These are phyloP conservation scores for Uloborus diversus DNA, from an alignment of 1,140 invertebrate genomes.

Conservation along the genomic window DNA sequence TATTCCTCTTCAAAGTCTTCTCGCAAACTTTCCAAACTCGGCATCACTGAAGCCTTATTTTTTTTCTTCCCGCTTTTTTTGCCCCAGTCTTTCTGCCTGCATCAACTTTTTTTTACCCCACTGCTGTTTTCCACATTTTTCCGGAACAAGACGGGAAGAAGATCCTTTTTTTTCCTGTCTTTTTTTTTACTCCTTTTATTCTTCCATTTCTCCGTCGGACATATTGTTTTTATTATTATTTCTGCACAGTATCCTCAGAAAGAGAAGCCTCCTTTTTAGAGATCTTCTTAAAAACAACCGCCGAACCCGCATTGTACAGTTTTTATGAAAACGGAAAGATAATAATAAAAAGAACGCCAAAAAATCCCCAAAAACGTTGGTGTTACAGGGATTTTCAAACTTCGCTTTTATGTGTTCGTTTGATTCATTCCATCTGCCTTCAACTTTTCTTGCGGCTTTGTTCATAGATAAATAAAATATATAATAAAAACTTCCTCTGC, in stretches of 20 bases:
- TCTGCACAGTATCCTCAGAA: constrained; percentile 1
- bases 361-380: constrained; percentile 35
- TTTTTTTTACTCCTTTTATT: constrained; percentile 4
- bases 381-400: constrained; percentile 50
- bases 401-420: constrained; percentile 25
- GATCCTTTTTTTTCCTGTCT: neutral
- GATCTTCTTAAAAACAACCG: constrained; percentile 39
- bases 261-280: constrained; percentile 3
- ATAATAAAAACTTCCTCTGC: neutral
- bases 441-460: constrained; percentile 21
- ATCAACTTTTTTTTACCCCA: neutral
- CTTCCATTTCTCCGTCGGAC: neutral
- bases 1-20: constrained; percentile 26
- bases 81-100: no score
- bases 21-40: constrained; percentile 35
- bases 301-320: neutral
- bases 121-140: constrained; percentile 39
- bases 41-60: constrained; percentile 30
- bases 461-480: no score
- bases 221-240: constrained; percentile 51
- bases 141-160: constrained; percentile 21
- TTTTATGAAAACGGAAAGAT: neutral
- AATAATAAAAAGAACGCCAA: neutral
- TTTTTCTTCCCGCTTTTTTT: constrained; percentile 18
- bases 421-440: constrained; percentile 15